Conservation (phyloP, 2,888 invertebrate genomes). For the Euzetes globulus region DNA sequence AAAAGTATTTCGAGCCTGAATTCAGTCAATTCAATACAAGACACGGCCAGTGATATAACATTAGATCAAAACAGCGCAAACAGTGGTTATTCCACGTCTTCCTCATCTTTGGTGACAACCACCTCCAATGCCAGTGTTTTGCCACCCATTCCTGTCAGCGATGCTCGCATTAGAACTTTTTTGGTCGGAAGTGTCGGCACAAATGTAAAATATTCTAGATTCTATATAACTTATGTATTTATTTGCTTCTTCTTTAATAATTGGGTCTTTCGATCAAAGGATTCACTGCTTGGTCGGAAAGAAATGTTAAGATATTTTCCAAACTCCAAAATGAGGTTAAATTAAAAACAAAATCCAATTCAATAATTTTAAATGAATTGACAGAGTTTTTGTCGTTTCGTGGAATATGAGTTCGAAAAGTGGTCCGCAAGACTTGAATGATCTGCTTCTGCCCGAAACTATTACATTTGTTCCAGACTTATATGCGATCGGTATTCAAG, state of each 20-base stretch:
- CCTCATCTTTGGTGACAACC: neutral
- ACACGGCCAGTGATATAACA: neutral
- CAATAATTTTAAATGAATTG: neutral
- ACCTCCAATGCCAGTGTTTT: slow-evolving; percentile 10
- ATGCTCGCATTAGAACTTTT: slow-evolving; percentile 35
- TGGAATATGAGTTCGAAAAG: slow-evolving; percentile 97
- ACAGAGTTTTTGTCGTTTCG: slow-evolving; percentile 71
- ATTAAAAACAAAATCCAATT: neutral
- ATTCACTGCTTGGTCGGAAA: slow-evolving; percentile 46
- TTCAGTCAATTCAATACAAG: neutral
- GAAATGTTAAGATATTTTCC: slow-evolving; percentile 81
- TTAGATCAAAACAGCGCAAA: slow-evolving; percentile 15
- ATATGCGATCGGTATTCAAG: slow-evolving; percentile 86
- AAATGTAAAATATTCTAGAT: neutral
- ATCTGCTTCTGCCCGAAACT: slow-evolving; percentile 76
- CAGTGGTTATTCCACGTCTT: slow-evolving; percentile 14
- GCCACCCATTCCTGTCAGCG: neutral
- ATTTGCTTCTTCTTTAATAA: neutral
- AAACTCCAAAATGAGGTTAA: slow-evolving; percentile 63
- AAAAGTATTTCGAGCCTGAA: slow-evolving; percentile 15
- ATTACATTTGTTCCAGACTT: slow-evolving; percentile 76
- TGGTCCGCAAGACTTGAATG: slow-evolving; percentile 61
- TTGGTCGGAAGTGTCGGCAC: slow-evolving; percentile 38
- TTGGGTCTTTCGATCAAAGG: slow-evolving; percentile 2
- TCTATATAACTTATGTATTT: neutral